These are phyloP conservation scores for Sinelater perroti DNA, from an alignment of 2,888 invertebrate species.

Conservation along the genomic window DNA sequence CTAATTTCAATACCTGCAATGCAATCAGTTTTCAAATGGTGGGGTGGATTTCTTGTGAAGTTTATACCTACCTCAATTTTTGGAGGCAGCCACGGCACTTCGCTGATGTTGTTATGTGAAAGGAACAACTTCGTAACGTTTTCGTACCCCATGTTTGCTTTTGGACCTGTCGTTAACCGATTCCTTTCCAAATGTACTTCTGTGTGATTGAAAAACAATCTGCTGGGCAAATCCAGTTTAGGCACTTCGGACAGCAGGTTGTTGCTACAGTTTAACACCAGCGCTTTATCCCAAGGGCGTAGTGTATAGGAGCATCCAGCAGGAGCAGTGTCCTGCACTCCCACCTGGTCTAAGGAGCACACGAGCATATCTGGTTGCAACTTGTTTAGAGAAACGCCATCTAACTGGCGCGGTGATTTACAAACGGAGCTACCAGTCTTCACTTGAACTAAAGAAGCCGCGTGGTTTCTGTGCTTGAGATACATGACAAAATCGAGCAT, in stretches of 20 bases:
- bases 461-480: conserved; percentile 58
- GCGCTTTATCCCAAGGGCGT: conserved; percentile 61
- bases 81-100: conserved; percentile 59
- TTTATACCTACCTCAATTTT: conserved; percentile 55
- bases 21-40: too few relatives aligned
- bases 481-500: conserved; percentile 65
- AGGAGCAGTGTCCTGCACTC: conserved; percentile 55
- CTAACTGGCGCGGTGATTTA: conserved; percentile 50
- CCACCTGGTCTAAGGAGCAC: conserved; percentile 60
- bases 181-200: conserved; percentile 49
- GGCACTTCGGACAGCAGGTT: conserved; percentile 62
- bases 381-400: conserved; percentile 49
- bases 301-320: conserved; percentile 63
- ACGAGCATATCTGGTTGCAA: conserved; percentile 61
- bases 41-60: not conserved
- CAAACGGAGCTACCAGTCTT: conserved; percentile 60
- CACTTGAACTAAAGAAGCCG: conserved; percentile 43
- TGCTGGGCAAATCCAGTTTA: conserved; percentile 33
- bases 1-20: conserved; percentile 62
- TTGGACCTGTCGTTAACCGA: conserved; percentile 32
- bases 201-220: conserved; percentile 42
- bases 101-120: conserved; percentile 62
- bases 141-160: conserved; percentile 57
- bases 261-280: conserved; percentile 66
- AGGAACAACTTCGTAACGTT: conserved; percentile 63